phyloP scores from a whole-genome alignment of 2,888 invertebrate species.

The Hydrotaea cyrtoneurina region DNA sequence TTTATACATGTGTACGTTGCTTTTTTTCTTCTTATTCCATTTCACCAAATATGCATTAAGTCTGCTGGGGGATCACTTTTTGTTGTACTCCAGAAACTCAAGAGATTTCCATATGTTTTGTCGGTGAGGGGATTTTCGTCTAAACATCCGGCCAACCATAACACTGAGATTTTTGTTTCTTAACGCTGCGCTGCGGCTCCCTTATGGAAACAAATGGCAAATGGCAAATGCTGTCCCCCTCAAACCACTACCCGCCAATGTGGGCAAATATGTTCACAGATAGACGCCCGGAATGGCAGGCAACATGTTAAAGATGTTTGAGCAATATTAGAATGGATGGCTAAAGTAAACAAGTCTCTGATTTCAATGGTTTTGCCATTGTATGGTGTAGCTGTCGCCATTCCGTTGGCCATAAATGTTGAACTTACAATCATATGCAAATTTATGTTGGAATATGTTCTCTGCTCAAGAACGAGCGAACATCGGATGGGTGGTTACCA shows the following conservation, averaged over 20 bases:
- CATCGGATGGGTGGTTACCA: constrained; percentile 22
- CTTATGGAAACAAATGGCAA: constrained; percentile 16
- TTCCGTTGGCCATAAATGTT: constrained; percentile 18
- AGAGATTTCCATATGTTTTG: constrained; percentile 54
- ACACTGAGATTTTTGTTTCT: constrained; percentile 45
- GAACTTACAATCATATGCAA: constrained; percentile 36
- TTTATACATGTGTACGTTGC: not conserved
- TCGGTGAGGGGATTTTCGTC: constrained; percentile 54
- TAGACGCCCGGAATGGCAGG: not conserved
- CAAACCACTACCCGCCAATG: no score
- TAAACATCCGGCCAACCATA: constrained; percentile 61
- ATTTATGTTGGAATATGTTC: constrained; percentile 20
- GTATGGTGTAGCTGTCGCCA: not conserved
- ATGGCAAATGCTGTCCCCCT: no score
- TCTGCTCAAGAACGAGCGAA: not conserved
- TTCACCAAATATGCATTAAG: constrained; percentile 48
- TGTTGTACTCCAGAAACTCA: constrained; percentile 33
- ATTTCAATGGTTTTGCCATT: not conserved
- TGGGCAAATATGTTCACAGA: not conserved
- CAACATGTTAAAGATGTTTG: constrained; percentile 15
- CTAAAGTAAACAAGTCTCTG: not conserved
- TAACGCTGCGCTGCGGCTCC: constrained; percentile 10
- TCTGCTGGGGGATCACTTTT: constrained; percentile 47
- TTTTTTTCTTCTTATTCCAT: constrained; percentile 18
- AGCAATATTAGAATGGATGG: constrained; percentile 1